Conservation (phyloP, 1,140 invertebrate genomes). For the Sipha flava region DNA sequence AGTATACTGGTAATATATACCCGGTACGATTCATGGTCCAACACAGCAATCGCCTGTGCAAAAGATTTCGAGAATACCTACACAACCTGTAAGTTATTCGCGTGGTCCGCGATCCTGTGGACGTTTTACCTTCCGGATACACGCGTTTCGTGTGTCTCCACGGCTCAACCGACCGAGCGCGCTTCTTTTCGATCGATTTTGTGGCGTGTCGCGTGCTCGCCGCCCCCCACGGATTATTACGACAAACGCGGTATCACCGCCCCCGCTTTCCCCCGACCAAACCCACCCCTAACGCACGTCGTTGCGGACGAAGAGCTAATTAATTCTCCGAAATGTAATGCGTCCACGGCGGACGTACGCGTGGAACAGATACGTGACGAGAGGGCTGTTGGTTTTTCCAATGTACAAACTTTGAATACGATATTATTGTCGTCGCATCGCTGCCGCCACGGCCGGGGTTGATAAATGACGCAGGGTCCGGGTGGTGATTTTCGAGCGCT, state of each 20-base stretch:
- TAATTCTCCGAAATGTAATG: background rate
- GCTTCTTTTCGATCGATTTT: background rate
- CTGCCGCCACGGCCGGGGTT: no score
- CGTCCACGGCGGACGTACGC: background rate
- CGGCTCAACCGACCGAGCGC: background rate
- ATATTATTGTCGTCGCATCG: background rate
- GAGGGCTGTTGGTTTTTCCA: background rate
- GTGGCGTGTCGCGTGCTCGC: background rate
- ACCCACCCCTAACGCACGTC: no score
- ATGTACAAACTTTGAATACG: background rate
- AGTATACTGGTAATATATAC: no score
- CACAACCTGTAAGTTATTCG: no score
- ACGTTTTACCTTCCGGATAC: background rate
- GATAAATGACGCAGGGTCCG: background rate
- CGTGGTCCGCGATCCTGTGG: no score
- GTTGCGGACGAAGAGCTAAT: background rate
- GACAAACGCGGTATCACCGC: no score
- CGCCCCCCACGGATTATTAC: background rate
- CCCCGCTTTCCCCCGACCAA: no score
- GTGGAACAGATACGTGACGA: no score
- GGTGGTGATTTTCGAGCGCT: background rate
- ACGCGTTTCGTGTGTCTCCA: background rate
- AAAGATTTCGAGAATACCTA: no score
- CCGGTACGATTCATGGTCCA: no score
- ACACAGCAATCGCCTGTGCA: no score